A percentile compares a stretch with the other conserved stretches of the same genome.
phyloP scores from a whole-genome alignment of 2,797 vertebrate species.

The Oreortyx pictus region DNA sequence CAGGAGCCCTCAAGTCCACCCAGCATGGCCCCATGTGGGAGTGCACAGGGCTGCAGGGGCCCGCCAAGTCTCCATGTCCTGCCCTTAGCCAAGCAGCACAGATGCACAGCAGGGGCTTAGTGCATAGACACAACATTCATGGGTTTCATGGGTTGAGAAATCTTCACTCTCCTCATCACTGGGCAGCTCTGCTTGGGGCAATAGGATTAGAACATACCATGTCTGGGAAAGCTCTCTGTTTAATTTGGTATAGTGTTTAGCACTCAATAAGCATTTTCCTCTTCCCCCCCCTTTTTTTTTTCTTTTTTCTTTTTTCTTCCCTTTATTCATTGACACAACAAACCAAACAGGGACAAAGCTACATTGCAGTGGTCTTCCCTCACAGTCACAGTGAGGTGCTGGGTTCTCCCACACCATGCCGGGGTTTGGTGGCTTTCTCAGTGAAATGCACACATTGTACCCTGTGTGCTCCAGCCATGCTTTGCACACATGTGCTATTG shows the following conservation, averaged over 20 bases:
- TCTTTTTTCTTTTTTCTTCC: accelerated
- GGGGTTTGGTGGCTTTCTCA: constrained; percentile 23
- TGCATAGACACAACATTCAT: accelerated
- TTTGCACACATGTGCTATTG: background rate
- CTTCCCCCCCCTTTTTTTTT: background rate
- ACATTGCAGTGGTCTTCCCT: background rate
- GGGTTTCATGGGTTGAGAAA: background rate
- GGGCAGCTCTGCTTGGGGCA: background rate
- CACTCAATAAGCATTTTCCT: background rate
- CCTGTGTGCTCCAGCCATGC: background rate
- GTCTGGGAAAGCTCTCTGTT: background rate
- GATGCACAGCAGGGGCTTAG: background rate
- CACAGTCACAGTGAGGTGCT: background rate
- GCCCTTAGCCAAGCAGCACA: background rate
- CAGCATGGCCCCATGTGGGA: background rate
- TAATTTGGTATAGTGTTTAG: background rate
- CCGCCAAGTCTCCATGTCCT: background rate
- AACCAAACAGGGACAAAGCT: background rate
- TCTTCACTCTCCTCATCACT: background rate
- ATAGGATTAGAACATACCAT: background rate
- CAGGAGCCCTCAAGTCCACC: accelerated
- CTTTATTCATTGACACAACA: background rate
- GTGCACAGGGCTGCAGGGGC: background rate
- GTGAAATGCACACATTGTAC: background rate
- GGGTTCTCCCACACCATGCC: background rate